Evolutionary conservation across 2,113 vertebrate genomes (phyloP), one percentile per base, ranked within the genome.

Genomic region (Eudorcas thomsonii): DNA sequence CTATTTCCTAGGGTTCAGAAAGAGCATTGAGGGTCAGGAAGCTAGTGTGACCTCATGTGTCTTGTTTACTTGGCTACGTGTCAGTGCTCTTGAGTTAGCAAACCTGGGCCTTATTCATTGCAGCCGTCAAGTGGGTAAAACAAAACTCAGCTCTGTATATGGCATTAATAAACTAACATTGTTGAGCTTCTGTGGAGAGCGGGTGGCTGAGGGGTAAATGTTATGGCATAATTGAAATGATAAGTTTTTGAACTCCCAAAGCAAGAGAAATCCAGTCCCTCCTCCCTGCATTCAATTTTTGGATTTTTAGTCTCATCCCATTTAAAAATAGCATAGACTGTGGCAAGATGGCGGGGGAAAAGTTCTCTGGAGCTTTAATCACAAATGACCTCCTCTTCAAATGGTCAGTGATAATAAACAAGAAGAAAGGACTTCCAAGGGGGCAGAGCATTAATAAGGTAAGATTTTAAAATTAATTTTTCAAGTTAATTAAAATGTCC

Each of bases 401-500:
- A 95, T 98, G 99, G 99, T 99, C 99, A 99, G 96, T 97, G 96
- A 98, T 97, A 97, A 99, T 97, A 99, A 98, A 98, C 98, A 98
- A 96, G 96, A 95, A 97, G 98, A 98, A 97, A 83, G 97, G 97
- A 98, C 98, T 98, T 98, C 98, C 43, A 82, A 97, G 97, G 95
- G 98, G 97, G 96, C 96, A 97, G 97, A 98, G 97, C 98, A 98
- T 99, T 99, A 99, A 98, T 99, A 99, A 99, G 98, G 98, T 98
- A 98, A 98, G 98, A 98, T 98, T 99, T 99, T 98, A 98, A 98
- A 99, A 99, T 99, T 99, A 99, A 99, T 99, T 99, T 99, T 99
- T 98, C 99, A 98, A 99, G 98, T 99, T 99, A 99, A 99, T 99
- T 99, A 99, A 99, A 99, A 99, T 98, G 99, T 99, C 99, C 99